A percentile compares a stretch with the other conserved stretches of the same genome.
Evolutionary conservation across 2,113 vertebrate genomes (phyloP).

Genomic region (Zootoca vivipara): DNA sequence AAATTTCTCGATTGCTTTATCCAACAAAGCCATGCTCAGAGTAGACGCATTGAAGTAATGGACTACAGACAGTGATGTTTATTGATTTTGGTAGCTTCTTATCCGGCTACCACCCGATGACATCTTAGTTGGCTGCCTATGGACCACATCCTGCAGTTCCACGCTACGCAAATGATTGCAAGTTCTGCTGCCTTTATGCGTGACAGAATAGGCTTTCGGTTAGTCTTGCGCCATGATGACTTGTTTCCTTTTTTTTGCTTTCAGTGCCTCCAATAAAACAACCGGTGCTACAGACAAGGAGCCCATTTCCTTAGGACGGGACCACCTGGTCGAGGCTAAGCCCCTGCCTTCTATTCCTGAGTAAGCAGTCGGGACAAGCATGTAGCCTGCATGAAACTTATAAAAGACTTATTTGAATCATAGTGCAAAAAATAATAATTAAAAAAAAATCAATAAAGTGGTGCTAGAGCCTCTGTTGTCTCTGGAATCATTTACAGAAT

Average conservation of each 20-base stretch:
- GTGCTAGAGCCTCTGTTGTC: constrained; percentile 38
- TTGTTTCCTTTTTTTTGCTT: constrained; percentile 65
- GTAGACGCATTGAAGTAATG: background rate
- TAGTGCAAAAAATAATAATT: constrained; percentile 38
- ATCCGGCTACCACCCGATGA: background rate
- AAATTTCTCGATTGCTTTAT: too few species aligned
- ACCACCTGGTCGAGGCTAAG: constrained; percentile 1
- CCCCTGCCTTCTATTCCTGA: constrained; percentile 11
- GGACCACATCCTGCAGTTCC: background rate
- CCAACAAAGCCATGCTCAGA: too few species aligned
- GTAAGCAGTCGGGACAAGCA: constrained; percentile 41
- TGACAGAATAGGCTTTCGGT: background rate
- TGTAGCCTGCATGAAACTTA: constrained; percentile 69
- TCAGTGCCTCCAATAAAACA: constrained; percentile 63
- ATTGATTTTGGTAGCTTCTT: background rate
- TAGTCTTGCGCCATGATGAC: constrained; percentile 48
- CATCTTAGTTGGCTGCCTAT: background rate
- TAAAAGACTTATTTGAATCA: constrained; percentile 56
- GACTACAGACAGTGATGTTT: background rate
- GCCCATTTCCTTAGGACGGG: constrained; percentile 54
- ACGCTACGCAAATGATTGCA: background rate
- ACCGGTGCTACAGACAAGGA: constrained; percentile 70
- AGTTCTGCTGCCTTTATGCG: background rate
- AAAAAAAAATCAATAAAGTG: constrained; percentile 60
- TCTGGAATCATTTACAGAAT: background rate